Evolutionary conservation across 2,888 invertebrate genomes (phyloP).

Genomic region (Aporophyla lueneburgensis): DNA sequence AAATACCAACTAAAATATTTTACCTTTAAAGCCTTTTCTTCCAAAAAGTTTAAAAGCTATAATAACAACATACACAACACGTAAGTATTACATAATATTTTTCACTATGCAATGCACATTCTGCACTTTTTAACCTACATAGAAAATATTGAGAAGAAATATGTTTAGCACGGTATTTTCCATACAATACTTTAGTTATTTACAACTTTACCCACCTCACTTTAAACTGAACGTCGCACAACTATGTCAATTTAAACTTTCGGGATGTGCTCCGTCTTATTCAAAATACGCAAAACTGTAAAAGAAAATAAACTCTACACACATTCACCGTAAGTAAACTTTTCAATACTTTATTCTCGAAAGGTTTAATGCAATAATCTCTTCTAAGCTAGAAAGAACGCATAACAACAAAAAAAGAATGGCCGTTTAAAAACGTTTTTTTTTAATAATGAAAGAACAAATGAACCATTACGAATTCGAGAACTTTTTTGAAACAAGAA

Average conservation of each 20-base stretch:
- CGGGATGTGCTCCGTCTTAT: slow-evolving; percentile 30
- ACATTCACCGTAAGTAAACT: neutral
- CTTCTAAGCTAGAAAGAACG: neutral
- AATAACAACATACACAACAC: slow-evolving; percentile 4
- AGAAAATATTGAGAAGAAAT: neutral
- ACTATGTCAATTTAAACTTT: slow-evolving; percentile 49
- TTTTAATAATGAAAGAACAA: neutral
- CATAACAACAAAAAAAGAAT: slow-evolving; percentile 11
- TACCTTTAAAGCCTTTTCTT: neutral
- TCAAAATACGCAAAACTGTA: slow-evolving; percentile 13
- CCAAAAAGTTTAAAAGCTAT: slow-evolving; percentile 30
- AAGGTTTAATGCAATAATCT: neutral
- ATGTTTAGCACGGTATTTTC: neutral
- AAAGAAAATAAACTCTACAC: neutral
- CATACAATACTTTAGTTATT: neutral
- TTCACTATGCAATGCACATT: neutral
- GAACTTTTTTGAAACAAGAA: neutral
- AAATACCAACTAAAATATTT: neutral
- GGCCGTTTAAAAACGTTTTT: neutral
- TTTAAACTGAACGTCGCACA: slow-evolving; percentile 24
- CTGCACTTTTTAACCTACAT: neutral
- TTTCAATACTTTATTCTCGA: neutral
- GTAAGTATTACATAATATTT: slow-evolving; percentile 33
- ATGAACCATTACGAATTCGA: neutral
- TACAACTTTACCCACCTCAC: slow-evolving; percentile 6